Evolutionary conservation across 2,888 invertebrate genomes (phyloP).

Genomic region (Podotricha telesiphe): DNA sequence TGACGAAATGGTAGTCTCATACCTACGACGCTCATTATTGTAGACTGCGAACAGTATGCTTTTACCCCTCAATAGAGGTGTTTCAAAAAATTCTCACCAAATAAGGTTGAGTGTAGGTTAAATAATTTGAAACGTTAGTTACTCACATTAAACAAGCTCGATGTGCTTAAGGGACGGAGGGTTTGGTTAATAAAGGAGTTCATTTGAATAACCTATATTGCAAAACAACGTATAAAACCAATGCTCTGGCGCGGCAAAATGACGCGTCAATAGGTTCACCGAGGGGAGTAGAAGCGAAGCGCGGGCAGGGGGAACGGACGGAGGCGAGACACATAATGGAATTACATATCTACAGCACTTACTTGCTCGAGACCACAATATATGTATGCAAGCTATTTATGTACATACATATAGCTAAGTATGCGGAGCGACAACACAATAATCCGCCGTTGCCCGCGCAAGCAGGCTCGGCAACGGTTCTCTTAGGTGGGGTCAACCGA

Average conservation of each 20-base stretch:
- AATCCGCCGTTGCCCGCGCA: conserved; percentile 52
- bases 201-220: conserved; percentile 72
- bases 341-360: conserved; percentile 77
- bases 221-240: conserved; percentile 70
- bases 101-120: conserved; percentile 1
- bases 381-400: conserved; percentile 56
- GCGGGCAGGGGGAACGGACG: conserved; percentile 68
- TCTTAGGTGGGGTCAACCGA: conserved; percentile 65
- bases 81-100: conserved; percentile 14
- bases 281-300: conserved; percentile 57
- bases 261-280: conserved; percentile 71
- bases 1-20: conserved; percentile 63
- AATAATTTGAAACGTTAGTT: conserved; percentile 29
- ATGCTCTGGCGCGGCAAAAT: conserved; percentile 71
- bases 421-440: conserved; percentile 52
- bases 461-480: conserved; percentile 54
- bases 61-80: conserved; percentile 24
- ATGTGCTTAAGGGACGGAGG: conserved; percentile 19
- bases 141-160: conserved; percentile 29
- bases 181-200: conserved; percentile 55
- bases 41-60: conserved; percentile 44
- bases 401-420: conserved; percentile 44
- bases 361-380: conserved; percentile 68
- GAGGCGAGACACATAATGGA: conserved; percentile 79
- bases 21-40: conserved; percentile 47